phyloP scores from a whole-genome alignment of 2,797 vertebrate genomes.

The Anomalospiza imberbis region DNA sequence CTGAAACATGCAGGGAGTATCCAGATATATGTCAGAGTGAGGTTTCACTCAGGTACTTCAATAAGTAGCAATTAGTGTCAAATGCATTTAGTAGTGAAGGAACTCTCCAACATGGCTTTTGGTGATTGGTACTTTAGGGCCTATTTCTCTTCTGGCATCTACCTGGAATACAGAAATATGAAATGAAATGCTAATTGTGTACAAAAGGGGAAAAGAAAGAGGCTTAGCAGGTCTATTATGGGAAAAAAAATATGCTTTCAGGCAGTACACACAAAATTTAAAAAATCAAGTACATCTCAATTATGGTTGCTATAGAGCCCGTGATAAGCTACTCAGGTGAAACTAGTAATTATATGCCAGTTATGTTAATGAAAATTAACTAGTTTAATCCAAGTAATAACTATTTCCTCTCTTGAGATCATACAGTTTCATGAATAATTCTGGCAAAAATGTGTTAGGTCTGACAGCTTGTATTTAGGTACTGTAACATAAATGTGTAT shows the following conservation, averaged over 20 bases:
- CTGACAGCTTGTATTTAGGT: constrained; percentile 18
- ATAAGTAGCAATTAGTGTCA: constrained; percentile 49
- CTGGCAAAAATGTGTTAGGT: constrained; percentile 15
- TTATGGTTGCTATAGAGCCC: constrained; percentile 22
- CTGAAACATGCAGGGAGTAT: not conserved
- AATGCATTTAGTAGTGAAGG: constrained; percentile 35
- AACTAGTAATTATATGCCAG: constrained; percentile 60
- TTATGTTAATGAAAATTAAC: constrained; percentile 64
- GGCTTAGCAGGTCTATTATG: not conserved
- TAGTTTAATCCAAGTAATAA: constrained; percentile 14
- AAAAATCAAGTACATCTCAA: constrained; percentile 5
- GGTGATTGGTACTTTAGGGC: constrained; percentile 18
- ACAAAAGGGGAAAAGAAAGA: constrained; percentile 10
- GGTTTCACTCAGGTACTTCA: constrained; percentile 4
- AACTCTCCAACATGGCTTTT: not conserved
- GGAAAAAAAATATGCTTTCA: constrained; percentile 44
- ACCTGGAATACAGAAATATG: constrained; percentile 16
- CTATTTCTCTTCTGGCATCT: constrained; percentile 15
- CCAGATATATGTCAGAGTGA: not conserved
- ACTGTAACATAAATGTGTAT: not conserved
- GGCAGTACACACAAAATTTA: not conserved
- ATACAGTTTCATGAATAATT: constrained; percentile 30
- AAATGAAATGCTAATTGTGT: constrained; percentile 48
- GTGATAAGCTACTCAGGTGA: constrained; percentile 33
- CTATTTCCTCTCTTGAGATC: not conserved